phyloP scores from a whole-genome alignment of 2,797 vertebrate species.

The Neomorphus geoffroyi region DNA sequence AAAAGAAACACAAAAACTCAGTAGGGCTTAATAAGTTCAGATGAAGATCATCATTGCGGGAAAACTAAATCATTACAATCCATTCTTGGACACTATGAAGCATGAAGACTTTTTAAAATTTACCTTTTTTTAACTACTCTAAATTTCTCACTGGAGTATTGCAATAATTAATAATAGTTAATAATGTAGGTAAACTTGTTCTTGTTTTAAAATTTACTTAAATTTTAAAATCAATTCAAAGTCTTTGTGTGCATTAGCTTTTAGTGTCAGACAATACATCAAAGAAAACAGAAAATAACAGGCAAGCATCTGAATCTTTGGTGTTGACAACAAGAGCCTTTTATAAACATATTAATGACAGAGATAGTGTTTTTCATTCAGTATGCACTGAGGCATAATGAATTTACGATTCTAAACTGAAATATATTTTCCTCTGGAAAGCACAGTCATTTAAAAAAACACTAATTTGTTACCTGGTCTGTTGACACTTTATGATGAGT shows the following conservation, averaged over 20 bases:
- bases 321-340: constrained; percentile 51
- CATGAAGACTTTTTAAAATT: not conserved
- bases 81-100: not conserved
- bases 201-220: constrained; percentile 31
- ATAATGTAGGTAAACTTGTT: constrained; percentile 5
- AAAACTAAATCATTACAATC: constrained; percentile 10
- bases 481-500: constrained; percentile 57
- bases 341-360: constrained; percentile 69
- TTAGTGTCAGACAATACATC: constrained; percentile 58
- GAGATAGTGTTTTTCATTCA: constrained; percentile 51
- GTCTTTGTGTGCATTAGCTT: constrained; percentile 44
- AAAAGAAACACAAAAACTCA: not conserved
- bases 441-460: constrained; percentile 55
- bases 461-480: constrained; percentile 64
- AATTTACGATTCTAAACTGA: constrained; percentile 59
- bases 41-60: not conserved
- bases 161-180: constrained; percentile 27
- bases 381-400: constrained; percentile 55
- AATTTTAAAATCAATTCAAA: constrained; percentile 51
- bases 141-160: constrained; percentile 7
- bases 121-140: not conserved
- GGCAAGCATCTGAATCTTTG: constrained; percentile 16
- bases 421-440: constrained; percentile 61
- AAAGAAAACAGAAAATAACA: constrained; percentile 32
- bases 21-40: not conserved